Conservation (phyloP, 2,888 invertebrate species). For the Acanthosoma haemorrhoidale region DNA sequence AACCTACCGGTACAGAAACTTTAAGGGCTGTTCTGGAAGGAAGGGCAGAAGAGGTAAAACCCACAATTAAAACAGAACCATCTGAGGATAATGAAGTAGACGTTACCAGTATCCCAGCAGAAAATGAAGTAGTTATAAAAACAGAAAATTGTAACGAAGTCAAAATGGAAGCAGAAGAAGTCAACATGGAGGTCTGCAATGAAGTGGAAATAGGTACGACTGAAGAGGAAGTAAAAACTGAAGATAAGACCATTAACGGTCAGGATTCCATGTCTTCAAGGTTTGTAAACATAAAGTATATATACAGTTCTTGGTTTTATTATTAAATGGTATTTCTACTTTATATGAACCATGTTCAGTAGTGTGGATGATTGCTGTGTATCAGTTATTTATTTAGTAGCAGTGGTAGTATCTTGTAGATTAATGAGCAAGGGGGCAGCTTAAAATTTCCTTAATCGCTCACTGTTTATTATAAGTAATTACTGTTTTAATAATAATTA, state of each 20-base stretch:
- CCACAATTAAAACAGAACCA: slow-evolving; percentile 23
- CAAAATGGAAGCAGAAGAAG: slow-evolving; percentile 35
- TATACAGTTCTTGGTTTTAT: too few species aligned
- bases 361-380: too few species aligned
- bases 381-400: too few species aligned
- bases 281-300: too few species aligned
- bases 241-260: neutral
- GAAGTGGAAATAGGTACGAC: slow-evolving; percentile 42
- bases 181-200: slow-evolving; percentile 40
- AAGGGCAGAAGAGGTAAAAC: slow-evolving; percentile 29
- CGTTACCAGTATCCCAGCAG: slow-evolving; percentile 23
- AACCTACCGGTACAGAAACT: slow-evolving; percentile 38
- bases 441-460: too few species aligned
- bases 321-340: too few species aligned
- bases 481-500: too few species aligned
- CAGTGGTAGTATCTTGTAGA: too few species aligned
- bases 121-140: slow-evolving; percentile 31
- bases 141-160: slow-evolving; percentile 2
- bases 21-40: slow-evolving; percentile 38
- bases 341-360: too few species aligned
- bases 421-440: too few species aligned
- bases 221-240: slow-evolving; percentile 40
- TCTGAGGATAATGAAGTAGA: slow-evolving; percentile 21
- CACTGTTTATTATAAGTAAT: too few species aligned
- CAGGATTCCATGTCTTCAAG: neutral